Evolutionary conservation across 2,797 vertebrate species (phyloP), one percentile per base, ranked within the genome.

Genomic region (Danio aesculapii): DNA sequence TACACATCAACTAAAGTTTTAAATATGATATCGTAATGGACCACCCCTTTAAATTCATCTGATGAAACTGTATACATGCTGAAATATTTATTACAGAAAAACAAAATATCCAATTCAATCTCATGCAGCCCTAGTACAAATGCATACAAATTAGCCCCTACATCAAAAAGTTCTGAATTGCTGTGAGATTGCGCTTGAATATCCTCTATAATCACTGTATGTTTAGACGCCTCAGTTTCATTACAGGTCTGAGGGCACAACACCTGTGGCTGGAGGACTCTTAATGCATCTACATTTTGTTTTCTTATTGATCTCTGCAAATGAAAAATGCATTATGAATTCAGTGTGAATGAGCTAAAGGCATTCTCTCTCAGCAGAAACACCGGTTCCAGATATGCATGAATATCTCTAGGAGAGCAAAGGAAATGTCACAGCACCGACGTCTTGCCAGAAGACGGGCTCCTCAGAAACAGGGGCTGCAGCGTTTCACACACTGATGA

Each of bases 321-420:
- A 41, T 39, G 2, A 39, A 16, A 69, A 49, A 49, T 49, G 11
- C 7, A 49, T 53, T 53, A 14, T 16, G 55, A 57, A 53, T 57
- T 8, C 16, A 19, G 53, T 8, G 17, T 57, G 52, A 58, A 72
- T 58, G 12, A 44, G 17, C 52, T 14, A 19, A 14, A 58, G 12
- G 17, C 17, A 46, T n/a, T 17, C 17, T 71, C 39, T 44, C 69
- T 17, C 39, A 12, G 16, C 30, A 43, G 30, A 72, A 72, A 72
- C 69, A 72, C 10, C 57, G 39, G 5, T 53, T 55, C 9, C 50
- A 71, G 10, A 6, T 17, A 16, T 16, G 5, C 6, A 73, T 46
- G 46, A 58, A 67, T 67, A 67, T 46, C 43, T 67, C 44, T 49
- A 5, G 6, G 11, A 58, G 70, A 72, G 55, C 53, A 58, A 72